Evolutionary conservation across 2,113 vertebrate genomes (phyloP).

Genomic region (Casuarius casuarius): DNA sequence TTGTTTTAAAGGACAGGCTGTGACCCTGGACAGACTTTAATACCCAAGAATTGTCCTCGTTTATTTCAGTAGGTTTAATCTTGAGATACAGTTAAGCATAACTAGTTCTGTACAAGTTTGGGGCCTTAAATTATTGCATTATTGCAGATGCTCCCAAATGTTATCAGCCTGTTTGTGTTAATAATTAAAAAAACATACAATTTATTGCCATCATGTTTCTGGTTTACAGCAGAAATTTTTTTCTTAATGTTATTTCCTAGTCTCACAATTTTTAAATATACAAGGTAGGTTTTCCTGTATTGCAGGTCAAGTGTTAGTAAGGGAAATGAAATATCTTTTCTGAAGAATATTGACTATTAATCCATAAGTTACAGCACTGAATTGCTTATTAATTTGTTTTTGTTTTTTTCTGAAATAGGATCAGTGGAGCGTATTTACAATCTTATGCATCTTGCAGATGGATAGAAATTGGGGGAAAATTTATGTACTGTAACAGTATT

Average conservation of each 20-base stretch:
- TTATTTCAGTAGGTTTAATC: background rate
- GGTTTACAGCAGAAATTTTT: background rate
- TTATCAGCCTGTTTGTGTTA: background rate
- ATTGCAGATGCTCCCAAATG: background rate
- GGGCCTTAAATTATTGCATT: background rate
- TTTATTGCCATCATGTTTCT: background rate
- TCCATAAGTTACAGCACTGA: background rate
- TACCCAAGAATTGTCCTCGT: background rate
- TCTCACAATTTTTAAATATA: background rate
- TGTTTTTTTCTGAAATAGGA: background rate
- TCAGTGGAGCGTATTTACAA: background rate
- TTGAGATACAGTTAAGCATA: background rate
- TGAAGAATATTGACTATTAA: background rate
- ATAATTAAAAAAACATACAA: background rate
- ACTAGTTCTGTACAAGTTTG: background rate
- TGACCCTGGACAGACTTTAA: background rate
- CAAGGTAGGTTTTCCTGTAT: background rate
- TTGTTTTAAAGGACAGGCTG: background rate
- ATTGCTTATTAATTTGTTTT: background rate
- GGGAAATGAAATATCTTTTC: background rate
- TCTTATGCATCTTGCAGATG: background rate
- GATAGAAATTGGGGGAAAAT: background rate
- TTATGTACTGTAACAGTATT: background rate
- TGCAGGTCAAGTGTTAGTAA: background rate
- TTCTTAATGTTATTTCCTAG: background rate